A percentile compares a stretch with the other conserved stretches of the same genome.
Conservation (phyloP, 1,140 invertebrate genomes). For the Pseudomyrmex dendroicus region DNA sequence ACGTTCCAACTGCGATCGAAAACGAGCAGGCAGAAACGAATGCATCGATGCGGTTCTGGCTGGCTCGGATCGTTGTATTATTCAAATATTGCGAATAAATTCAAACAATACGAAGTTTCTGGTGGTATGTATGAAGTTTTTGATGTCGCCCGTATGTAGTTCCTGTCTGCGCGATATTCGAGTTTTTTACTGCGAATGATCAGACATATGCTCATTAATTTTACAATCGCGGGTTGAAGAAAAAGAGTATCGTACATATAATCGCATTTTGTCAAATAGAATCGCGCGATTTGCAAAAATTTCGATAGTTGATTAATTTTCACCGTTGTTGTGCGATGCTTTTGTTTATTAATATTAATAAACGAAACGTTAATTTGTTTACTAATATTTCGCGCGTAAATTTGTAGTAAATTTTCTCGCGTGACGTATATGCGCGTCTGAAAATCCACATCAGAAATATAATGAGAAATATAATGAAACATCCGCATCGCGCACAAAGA, state of each 20-base stretch:
- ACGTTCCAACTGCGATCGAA: conserved; percentile 70
- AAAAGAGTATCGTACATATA: too few species aligned
- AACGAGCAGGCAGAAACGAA: background rate
- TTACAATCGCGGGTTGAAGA: too few species aligned
- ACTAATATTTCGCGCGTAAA: background rate
- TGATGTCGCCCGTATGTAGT: too few species aligned
- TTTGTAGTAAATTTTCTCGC: background rate
- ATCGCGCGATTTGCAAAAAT: too few species aligned
- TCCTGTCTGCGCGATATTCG: background rate
- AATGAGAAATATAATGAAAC: conserved; percentile 3
- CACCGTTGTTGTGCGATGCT: too few species aligned
- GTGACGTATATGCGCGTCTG: background rate
- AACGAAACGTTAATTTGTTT: background rate
- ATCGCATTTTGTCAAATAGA: too few species aligned
- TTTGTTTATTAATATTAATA: conserved; percentile 2
- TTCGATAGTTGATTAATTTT: too few species aligned
- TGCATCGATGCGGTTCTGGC: background rate
- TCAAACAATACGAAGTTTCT: background rate
- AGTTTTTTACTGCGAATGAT: background rate
- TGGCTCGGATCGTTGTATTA: background rate
- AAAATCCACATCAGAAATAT: background rate
- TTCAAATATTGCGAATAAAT: conserved; percentile 6
- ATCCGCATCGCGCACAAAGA: background rate
- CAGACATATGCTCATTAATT: background rate
- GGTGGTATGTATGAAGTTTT: too few species aligned